Percentiles rank a stretch among this genome's conserved stretches.
Evolutionary conservation across 1,140 invertebrate genomes (phyloP).

Genomic region (Drosophila tsacasi): DNA sequence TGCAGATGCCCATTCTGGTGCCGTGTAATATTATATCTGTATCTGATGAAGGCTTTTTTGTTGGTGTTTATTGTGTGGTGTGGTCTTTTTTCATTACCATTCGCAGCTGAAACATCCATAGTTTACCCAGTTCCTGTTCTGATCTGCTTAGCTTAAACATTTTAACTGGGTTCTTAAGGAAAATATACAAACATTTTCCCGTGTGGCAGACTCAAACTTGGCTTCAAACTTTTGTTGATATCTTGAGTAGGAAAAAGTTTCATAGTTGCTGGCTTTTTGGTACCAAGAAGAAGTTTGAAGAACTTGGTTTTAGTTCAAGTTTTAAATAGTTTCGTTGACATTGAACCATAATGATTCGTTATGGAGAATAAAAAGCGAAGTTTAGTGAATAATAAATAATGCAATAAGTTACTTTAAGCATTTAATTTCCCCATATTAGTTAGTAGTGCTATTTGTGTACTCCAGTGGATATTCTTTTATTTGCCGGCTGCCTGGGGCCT

Average conservation of each 20-base stretch:
- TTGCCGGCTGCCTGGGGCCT: background rate
- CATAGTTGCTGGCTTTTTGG: constrained; percentile 8
- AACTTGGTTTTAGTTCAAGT: constrained; percentile 13
- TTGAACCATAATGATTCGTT: constrained; percentile 11
- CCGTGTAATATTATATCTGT: constrained; percentile 10
- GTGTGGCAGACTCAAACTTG: constrained; percentile 15
- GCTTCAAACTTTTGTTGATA: constrained; percentile 32
- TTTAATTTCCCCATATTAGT: background rate
- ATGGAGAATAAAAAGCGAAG: background rate
- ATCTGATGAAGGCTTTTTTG: constrained; percentile 16
- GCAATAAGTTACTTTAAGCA: background rate
- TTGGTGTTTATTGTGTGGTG: background rate
- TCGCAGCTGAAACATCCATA: background rate
- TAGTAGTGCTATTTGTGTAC: background rate
- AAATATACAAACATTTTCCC: constrained; percentile 2
- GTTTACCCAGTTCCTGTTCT: background rate
- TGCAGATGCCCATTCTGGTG: constrained; percentile 10
- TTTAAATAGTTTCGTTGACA: constrained; percentile 21
- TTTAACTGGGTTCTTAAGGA: constrained; percentile 31
- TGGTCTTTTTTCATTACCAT: constrained; percentile 3
- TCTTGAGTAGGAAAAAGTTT: constrained; percentile 25
- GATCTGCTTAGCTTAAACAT: constrained; percentile 7
- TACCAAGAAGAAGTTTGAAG: constrained; percentile 4
- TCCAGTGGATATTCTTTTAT: constrained; percentile 1
- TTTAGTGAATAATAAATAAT: background rate